phyloP scores from a whole-genome alignment of 2,113 vertebrate genomes.

The Corythornis madagascariensis region DNA sequence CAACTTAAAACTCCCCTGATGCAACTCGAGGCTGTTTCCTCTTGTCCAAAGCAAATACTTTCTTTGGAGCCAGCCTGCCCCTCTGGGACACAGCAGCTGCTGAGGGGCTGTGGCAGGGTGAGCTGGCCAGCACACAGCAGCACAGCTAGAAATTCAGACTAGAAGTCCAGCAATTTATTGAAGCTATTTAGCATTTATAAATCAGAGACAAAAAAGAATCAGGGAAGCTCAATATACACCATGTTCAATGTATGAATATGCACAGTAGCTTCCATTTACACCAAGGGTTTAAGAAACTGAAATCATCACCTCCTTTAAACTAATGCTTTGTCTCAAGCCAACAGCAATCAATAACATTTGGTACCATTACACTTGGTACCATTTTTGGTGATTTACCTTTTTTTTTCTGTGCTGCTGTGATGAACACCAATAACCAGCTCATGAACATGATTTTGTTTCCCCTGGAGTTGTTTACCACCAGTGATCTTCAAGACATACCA shows the following conservation, averaged over 20 bases:
- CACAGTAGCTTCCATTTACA: background rate
- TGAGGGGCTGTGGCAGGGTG: background rate
- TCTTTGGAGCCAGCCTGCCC: background rate
- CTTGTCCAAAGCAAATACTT: background rate
- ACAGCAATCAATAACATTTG: background rate
- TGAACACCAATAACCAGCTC: background rate
- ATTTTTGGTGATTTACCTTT: background rate
- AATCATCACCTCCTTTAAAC: background rate
- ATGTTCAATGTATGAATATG: background rate
- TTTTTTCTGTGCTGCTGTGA: background rate
- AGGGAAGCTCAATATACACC: background rate
- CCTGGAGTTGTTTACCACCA: background rate
- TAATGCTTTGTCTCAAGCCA: background rate
- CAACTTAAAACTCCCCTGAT: background rate
- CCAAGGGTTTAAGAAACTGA: background rate
- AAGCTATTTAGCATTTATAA: background rate
- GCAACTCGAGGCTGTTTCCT: background rate
- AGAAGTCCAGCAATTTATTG: background rate
- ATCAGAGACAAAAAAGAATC: background rate
- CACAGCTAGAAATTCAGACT: background rate
- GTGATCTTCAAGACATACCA: background rate
- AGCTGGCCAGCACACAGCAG: background rate
- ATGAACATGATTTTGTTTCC: background rate
- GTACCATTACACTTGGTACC: background rate
- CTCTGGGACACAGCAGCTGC: background rate